phyloP scores from a whole-genome alignment of 2,888 invertebrate species.

The Aphelenchoides bicaudatus region DNA sequence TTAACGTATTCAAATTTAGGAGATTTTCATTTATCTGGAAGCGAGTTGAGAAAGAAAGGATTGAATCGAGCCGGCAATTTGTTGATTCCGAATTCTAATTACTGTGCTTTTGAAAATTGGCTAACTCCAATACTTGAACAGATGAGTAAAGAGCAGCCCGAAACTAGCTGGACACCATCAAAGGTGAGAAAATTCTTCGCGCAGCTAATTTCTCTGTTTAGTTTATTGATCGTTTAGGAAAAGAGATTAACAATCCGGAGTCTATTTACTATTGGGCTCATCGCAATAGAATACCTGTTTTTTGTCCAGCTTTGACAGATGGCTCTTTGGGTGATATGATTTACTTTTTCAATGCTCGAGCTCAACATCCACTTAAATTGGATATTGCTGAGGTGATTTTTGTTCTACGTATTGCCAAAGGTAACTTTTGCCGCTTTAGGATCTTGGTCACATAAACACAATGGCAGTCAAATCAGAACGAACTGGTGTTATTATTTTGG shows the following conservation, averaged over 20 bases:
- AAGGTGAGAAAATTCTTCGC: constrained; percentile 67
- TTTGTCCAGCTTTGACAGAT: constrained; percentile 94
- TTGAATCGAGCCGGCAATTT: constrained; percentile 89
- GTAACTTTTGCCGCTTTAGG: constrained; percentile 33
- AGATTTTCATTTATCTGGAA: constrained; percentile 37
- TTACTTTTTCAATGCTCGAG: constrained; percentile 91
- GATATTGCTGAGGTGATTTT: constrained; percentile 77
- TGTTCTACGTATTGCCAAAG: constrained; percentile 15
- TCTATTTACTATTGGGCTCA: constrained; percentile 69
- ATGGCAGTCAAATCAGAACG: constrained; percentile 87
- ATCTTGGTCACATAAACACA: constrained; percentile 77
- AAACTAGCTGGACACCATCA: constrained; percentile 81
- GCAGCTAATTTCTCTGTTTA: constrained; percentile 63
- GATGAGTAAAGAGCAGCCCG: constrained; percentile 78
- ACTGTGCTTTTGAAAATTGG: constrained; percentile 96
- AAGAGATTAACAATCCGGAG: constrained; percentile 80
- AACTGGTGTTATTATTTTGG: constrained; percentile 84
- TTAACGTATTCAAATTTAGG: constrained; percentile 36
- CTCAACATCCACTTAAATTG: constrained; percentile 73
- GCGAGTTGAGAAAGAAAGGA: constrained; percentile 73
- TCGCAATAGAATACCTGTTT: constrained; percentile 87
- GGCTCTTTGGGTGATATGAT: constrained; percentile 92
- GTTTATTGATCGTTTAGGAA: constrained; percentile 70
- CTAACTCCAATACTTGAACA: constrained; percentile 84
- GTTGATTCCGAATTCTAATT: constrained; percentile 94